Conservation (phyloP, 2,888 invertebrate species). For the Cacoxenus indagator region DNA sequence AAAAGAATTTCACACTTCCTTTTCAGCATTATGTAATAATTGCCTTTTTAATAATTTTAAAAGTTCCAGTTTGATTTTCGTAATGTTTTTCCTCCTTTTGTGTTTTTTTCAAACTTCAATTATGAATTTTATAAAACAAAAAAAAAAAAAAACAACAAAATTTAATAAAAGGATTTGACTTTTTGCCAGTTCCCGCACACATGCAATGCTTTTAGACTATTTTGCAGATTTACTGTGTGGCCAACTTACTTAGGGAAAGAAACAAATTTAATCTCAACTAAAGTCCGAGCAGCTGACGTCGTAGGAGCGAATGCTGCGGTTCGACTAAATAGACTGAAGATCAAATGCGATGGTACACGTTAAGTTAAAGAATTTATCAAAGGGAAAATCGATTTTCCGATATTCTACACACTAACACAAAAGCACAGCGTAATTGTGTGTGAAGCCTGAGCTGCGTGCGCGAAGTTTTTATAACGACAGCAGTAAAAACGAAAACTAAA, state of each 20-base stretch:
- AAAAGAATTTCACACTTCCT: no score
- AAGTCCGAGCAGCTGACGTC: slow-evolving; percentile 72
- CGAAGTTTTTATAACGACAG: slow-evolving; percentile 31
- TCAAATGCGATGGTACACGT: slow-evolving; percentile 69
- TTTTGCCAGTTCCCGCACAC: slow-evolving; percentile 20
- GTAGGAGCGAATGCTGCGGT: slow-evolving; percentile 72
- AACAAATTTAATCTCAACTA: slow-evolving; percentile 71
- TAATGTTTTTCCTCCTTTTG: slow-evolving; percentile 6
- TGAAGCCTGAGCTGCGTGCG: slow-evolving; percentile 24
- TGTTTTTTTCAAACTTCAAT: slow-evolving; percentile 3
- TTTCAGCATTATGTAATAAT: no score
- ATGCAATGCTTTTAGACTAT: background rate
- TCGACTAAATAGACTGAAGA: slow-evolving; percentile 72
- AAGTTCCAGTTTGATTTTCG: no score
- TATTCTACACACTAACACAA: slow-evolving; percentile 53
- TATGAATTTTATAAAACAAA: no score
- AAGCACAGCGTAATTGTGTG: slow-evolving; percentile 1
- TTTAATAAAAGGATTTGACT: slow-evolving; percentile 42
- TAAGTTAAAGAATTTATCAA: slow-evolving; percentile 69
- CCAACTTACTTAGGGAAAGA: slow-evolving; percentile 72
- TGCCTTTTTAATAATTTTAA: slow-evolving; percentile 24
- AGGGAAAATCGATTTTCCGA: slow-evolving; percentile 59
- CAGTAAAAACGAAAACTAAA: background rate
- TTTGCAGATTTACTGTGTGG: slow-evolving; percentile 10
- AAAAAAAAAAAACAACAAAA: slow-evolving; percentile 36